These are phyloP conservation scores for Prochilodus magdalenae DNA, from an alignment of 2,113 vertebrate genomes.

Conservation along the genomic window DNA sequence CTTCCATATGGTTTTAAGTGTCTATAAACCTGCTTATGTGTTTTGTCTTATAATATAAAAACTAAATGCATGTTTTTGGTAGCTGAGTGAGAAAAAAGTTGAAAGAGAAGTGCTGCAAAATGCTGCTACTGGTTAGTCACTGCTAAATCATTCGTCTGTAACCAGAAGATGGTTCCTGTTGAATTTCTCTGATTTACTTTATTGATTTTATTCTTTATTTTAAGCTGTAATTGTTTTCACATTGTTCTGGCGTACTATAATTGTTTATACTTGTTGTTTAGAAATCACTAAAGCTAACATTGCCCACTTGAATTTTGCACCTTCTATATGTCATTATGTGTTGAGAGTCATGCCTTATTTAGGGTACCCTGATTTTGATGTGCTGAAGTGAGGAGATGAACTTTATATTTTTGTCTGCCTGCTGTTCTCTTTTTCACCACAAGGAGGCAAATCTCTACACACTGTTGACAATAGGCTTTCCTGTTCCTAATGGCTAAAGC, in stretches of 20 bases:
- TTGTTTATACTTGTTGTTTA: neutral
- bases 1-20: no score
- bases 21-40: no score
- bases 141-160: neutral
- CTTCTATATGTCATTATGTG: no score
- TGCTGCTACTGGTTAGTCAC: no score
- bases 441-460: slow-evolving; percentile 43
- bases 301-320: no score
- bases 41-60: no score
- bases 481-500: slow-evolving; percentile 47
- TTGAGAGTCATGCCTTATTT: no score
- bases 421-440: slow-evolving; percentile 54
- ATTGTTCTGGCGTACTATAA: no score
- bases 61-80: neutral
- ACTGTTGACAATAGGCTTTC: slow-evolving; percentile 14
- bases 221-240: no score
- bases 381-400: neutral
- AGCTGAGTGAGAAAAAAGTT: neutral
- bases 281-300: neutral
- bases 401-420: neutral
- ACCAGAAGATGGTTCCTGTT: no score
- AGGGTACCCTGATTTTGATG: neutral
- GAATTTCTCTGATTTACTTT: neutral
- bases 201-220: no score
- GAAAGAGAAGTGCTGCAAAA: no score